These are phyloP conservation scores for Naja naja DNA, from an alignment of 2,113 vertebrate genomes.

Conservation along the genomic window DNA sequence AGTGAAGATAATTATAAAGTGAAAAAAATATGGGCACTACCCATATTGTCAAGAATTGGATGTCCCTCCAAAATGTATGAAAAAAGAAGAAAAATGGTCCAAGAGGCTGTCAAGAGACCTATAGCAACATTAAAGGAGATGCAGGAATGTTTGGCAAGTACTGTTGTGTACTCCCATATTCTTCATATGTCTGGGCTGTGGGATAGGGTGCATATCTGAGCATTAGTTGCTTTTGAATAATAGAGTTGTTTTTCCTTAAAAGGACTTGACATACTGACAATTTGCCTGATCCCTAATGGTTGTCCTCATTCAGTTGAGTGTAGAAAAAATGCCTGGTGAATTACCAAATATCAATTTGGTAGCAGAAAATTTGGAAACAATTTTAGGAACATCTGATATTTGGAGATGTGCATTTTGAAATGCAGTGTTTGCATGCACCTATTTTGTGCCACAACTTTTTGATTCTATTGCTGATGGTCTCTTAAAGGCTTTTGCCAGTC, in stretches of 20 bases:
- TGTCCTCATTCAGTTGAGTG: neutral
- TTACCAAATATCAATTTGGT: neutral
- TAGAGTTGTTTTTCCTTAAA: neutral
- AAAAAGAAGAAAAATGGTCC: neutral
- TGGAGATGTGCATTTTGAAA: neutral
- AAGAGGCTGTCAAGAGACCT: neutral
- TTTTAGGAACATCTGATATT: neutral
- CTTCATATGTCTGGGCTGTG: neutral
- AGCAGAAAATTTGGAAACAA: neutral
- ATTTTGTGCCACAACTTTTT: neutral
- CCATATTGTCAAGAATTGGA: neutral
- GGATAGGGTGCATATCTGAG: neutral
- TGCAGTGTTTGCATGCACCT: neutral
- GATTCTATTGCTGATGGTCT: neutral
- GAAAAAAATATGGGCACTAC: neutral
- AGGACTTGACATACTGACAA: neutral
- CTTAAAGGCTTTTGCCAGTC: neutral
- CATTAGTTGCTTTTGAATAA: neutral
- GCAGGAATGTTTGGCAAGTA: neutral
- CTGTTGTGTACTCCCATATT: neutral
- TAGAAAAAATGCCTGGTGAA: neutral
- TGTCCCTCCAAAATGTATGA: neutral
- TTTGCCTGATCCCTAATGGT: neutral
- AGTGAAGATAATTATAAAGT: neutral
- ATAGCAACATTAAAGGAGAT: neutral